Evolutionary conservation across 2,797 vertebrate genomes (phyloP), one percentile per base, ranked within the genome.

Genomic region (Sebastes dallii): DNA sequence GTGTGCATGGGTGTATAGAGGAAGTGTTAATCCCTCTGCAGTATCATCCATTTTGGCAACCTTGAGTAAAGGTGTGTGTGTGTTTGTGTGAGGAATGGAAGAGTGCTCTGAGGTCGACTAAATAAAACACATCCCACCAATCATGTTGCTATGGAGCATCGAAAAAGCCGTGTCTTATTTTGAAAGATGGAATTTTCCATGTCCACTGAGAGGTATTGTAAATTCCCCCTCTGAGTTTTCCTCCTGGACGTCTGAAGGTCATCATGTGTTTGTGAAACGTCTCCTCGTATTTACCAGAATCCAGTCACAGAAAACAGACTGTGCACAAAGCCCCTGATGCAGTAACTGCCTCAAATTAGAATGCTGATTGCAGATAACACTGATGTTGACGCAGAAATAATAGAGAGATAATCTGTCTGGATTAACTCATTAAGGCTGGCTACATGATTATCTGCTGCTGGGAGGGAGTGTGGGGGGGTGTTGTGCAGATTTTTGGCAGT

Each of bases 341-440:
- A 73, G 42, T 86, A 76, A 82, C 61, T 74, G 66, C 77, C 84
- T 87, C 69, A 64, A 78, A 86, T 92, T 84, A 86, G 72, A 86
- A 50, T 1, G 18, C 42, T 73, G 80, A 81, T 83, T n/a, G 52
- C 29, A 80, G 46, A 77, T 77, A 84, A 87, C 54, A 46, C 20
- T 50, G 58, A 79, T 82, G 76, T 69, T 72, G 84, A 62, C 3
- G 34, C 65, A 54, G 69, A 80, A 89, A 85, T 80, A 78, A 84
- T 29, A 64, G 20, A 50, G 66, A 73, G 80, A 82, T 88, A 78
- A 90, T 87, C 80, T 50, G 29, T 3, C 11, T 25, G 70, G 85
- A 89, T 92, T 89, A 88, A 76, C 58, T 46, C 34, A 16, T 78
- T 30, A 62, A 22, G 71, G 78, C 30, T 67, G 72, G 52, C 34